These are phyloP conservation scores for Macaria notata DNA, from an alignment of 2,888 invertebrate species.

Conservation along the genomic window DNA sequence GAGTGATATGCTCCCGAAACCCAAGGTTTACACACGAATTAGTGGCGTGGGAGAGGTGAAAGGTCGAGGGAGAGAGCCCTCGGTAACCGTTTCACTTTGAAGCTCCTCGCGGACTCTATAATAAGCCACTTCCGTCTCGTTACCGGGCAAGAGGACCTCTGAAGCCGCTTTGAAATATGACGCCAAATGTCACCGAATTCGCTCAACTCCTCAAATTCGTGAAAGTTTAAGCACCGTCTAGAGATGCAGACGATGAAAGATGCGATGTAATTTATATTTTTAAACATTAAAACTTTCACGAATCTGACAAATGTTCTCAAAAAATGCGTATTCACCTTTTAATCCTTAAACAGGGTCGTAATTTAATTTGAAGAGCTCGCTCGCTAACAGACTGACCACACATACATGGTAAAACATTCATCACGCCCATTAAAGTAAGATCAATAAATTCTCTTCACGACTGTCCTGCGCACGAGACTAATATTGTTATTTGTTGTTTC, in stretches of 20 bases:
- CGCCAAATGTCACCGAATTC: constrained; percentile 5
- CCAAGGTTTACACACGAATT: constrained; percentile 67
- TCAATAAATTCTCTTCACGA: no score
- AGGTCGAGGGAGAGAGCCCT: constrained; percentile 54
- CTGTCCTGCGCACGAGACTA: no score
- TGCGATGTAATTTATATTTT: constrained; percentile 23
- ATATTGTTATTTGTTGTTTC: constrained; percentile 27
- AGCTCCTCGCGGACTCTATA: constrained; percentile 20
- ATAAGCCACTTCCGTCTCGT: constrained; percentile 11
- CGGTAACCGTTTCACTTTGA: constrained; percentile 44
- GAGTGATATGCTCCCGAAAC: constrained; percentile 73
- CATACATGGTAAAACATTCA: no score
- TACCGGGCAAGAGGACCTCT: constrained; percentile 11
- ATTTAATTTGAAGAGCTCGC: constrained; percentile 21
- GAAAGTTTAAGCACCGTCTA: constrained; percentile 16
- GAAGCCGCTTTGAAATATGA: constrained; percentile 9
- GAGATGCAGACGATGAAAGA: constrained; percentile 20
- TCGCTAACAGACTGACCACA: neutral
- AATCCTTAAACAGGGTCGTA: constrained; percentile 16
- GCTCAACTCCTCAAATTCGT: constrained; percentile 18
- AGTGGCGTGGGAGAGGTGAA: constrained; percentile 77
- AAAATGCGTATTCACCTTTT: constrained; percentile 22
- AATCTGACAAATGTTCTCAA: constrained; percentile 45
- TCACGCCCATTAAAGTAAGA: no score
- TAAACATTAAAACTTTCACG: constrained; percentile 28